Evolutionary conservation across 2,797 vertebrate species (phyloP), one percentile per base, ranked within the genome.

Genomic region (Microctenopoma stevenorrisi): DNA sequence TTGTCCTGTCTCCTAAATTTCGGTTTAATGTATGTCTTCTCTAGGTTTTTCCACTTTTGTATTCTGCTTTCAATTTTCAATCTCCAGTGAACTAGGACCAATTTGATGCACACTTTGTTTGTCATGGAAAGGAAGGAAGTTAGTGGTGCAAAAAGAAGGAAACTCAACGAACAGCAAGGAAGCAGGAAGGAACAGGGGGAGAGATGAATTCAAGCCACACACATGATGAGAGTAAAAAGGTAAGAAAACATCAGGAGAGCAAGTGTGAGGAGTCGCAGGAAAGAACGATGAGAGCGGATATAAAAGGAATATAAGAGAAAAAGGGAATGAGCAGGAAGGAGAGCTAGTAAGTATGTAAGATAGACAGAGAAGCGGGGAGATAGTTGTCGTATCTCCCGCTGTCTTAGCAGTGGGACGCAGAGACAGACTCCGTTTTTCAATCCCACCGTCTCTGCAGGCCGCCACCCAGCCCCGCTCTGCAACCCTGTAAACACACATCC

Each of bases 401-500:
- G 88, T 37, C 55, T 83, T 70, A 86, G 76, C 89, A 82, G 87
- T 78, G 81, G 79, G 89, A 83, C 35, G 64, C 86, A 84, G 61
- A 85, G 84, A 85, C 75, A 83, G 72, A 84, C 72, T 86, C 82
- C 59, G 74, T 83, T 82, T 86, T 86, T 82, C 85, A 91, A 90
- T 92, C 83, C 83, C 75, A 72, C 86, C 74, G 69, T 86, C 89
- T 86, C 89, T 73, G 76, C 80, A 72, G 85, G 88, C 82, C 52
- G 42, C 79, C 84, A 61, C 81, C 75, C 59, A 57, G 70, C 72
- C 70, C 78, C 4, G 67, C 79, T 84, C 84, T 57, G 83, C 73
- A 88, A 60, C 86, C 84, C 86, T 84, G 88, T 90, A 90, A 91
- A 90, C 89, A 92, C 80, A 82, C 89, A 90, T 90, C 85, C 86